A percentile compares a stretch with the other conserved stretches of the same genome.
These are phyloP conservation scores for Mormyrops attenuatus DNA, from an alignment of 2,797 vertebrate genomes.

Conservation along the genomic window DNA sequence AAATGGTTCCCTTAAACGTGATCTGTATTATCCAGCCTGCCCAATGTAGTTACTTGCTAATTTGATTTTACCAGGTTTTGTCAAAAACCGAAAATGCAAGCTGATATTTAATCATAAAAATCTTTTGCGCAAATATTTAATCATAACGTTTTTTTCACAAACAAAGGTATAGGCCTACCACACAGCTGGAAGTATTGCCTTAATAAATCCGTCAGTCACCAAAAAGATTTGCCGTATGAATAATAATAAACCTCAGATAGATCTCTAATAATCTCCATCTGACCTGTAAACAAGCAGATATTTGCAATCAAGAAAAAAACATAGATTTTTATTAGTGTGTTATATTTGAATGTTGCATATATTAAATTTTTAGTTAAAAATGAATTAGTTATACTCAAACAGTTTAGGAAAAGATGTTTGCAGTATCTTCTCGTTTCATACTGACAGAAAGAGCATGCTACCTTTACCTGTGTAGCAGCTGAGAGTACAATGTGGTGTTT, in stretches of 20 bases:
- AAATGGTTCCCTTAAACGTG: neutral
- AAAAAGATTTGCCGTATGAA: neutral
- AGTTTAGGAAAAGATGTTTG: neutral
- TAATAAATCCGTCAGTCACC: neutral
- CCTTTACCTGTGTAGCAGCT: neutral
- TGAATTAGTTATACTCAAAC: neutral
- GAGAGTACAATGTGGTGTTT: neutral
- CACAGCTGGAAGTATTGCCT: neutral
- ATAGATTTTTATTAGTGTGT: slow-evolving; percentile 55
- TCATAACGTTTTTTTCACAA: slow-evolving; percentile 37
- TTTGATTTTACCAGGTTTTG: slow-evolving; percentile 41
- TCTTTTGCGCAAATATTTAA: slow-evolving; percentile 52
- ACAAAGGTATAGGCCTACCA: neutral
- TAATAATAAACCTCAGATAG: neutral
- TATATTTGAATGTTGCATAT: neutral
- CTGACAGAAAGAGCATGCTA: neutral
- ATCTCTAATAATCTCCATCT: neutral
- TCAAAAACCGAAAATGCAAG: slow-evolving; percentile 56
- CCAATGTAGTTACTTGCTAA: slow-evolving; percentile 36
- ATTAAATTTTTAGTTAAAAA: neutral
- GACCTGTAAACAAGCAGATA: neutral
- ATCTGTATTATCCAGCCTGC: slow-evolving; percentile 49
- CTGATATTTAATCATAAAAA: slow-evolving; percentile 56
- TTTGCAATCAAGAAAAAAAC: slow-evolving; percentile 45
- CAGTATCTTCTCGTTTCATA: neutral